phyloP scores from a whole-genome alignment of 1,140 invertebrate genomes.

The Nautilus pompilius region DNA sequence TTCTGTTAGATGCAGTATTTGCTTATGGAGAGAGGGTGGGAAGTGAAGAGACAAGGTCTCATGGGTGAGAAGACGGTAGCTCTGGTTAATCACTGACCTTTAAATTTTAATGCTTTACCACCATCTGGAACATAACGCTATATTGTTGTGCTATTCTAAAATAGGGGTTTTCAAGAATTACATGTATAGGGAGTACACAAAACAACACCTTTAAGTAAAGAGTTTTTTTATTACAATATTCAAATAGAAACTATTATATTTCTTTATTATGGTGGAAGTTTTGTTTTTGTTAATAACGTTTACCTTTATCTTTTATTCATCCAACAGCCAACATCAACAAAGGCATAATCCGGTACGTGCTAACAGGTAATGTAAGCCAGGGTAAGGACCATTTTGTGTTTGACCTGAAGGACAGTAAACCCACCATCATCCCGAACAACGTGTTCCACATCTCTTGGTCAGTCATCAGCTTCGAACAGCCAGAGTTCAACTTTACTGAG shows the following conservation, averaged over 20 bases:
- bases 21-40: too few species aligned
- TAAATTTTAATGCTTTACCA: too few species aligned
- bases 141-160: too few species aligned
- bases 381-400: constrained; percentile 47
- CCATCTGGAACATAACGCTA: too few species aligned
- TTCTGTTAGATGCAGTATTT: neutral
- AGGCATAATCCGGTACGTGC: constrained; percentile 39
- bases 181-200: too few species aligned
- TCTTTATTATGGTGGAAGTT: neutral
- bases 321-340: constrained; percentile 48
- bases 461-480: constrained; percentile 34
- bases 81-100: too few species aligned
- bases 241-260: too few species aligned
- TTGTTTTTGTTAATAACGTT: neutral
- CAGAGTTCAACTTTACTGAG: constrained; percentile 42
- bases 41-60: too few species aligned
- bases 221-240: neutral
- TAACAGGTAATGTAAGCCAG: constrained; percentile 25
- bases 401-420: constrained; percentile 46
- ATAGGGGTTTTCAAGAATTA: too few species aligned
- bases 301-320: constrained; percentile 12
- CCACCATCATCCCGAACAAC: constrained; percentile 42
- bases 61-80: too few species aligned
- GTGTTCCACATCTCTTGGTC: constrained; percentile 51
- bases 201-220: too few species aligned